phyloP scores from a whole-genome alignment of 2,797 vertebrate species.

The Rhinoraja longicauda region DNA sequence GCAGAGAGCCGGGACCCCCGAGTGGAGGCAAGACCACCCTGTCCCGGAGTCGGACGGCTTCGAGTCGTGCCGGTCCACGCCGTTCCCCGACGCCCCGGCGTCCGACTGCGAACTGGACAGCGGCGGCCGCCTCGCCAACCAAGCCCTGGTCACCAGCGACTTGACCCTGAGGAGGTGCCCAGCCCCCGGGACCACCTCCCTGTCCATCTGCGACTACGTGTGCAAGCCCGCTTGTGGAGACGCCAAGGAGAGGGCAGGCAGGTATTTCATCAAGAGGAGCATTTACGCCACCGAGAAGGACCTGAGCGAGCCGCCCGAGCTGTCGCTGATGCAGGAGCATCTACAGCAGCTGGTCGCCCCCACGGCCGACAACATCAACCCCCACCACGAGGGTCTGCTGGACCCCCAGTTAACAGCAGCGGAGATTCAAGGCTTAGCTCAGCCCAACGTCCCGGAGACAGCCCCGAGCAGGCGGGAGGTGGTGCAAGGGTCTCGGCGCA shows the following conservation, averaged over 20 bases:
- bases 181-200: not conserved
- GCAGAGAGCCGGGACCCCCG: not conserved
- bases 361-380: not conserved
- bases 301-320: not conserved
- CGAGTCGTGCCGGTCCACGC: not conserved
- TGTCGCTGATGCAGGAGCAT: slow-evolving; percentile 3
- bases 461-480: not conserved
- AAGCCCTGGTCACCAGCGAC: too few species aligned
- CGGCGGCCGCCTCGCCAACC: too few species aligned
- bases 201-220: not conserved
- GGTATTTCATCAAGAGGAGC: not conserved
- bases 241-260: not conserved
- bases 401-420: not conserved
- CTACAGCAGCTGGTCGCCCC: not conserved
- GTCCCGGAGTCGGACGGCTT: too few species aligned
- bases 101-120: too few species aligned
- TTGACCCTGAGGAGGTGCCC: too few species aligned
- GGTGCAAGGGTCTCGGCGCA: not conserved
- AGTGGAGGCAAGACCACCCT: not conserved
- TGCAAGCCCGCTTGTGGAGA: not conserved
- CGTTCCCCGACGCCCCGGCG: too few species aligned
- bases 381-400: not conserved
- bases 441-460: not conserved
- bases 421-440: not conserved
- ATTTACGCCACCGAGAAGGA: slow-evolving; percentile 8